Conservation (phyloP, 2,888 invertebrate species). For the Adineta ricciae region DNA sequence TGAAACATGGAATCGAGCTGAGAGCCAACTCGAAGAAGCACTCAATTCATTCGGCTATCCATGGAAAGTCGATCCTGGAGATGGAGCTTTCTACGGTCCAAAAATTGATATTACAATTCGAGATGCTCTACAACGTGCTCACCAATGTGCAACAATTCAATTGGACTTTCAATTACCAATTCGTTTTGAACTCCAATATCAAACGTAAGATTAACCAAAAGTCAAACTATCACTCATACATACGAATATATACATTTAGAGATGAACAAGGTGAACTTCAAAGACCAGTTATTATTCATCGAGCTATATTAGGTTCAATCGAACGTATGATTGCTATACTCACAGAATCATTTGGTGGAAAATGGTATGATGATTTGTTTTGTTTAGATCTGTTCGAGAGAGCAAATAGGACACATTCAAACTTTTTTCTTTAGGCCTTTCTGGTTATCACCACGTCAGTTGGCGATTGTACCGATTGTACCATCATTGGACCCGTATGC, state of each 20-base stretch:
- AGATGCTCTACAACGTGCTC: slow-evolving; percentile 76
- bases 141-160: slow-evolving; percentile 96
- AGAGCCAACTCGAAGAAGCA: slow-evolving; percentile 67
- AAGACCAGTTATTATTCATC: slow-evolving; percentile 90
- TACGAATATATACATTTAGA: background rate
- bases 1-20: slow-evolving; percentile 76
- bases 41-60: slow-evolving; percentile 72
- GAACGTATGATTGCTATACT: slow-evolving; percentile 96
- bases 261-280: slow-evolving; percentile 21
- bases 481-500: slow-evolving; percentile 79
- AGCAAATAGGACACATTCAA: background rate
- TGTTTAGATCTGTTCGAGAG: slow-evolving; percentile 25
- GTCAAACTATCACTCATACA: no score
- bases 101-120: slow-evolving; percentile 92
- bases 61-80: slow-evolving; percentile 84
- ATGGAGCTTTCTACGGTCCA: slow-evolving; percentile 98
- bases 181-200: slow-evolving; percentile 66
- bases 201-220: slow-evolving; percentile 49
- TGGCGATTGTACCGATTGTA: slow-evolving; percentile 81
- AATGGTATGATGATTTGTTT: slow-evolving; percentile 59
- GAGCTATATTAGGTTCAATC: slow-evolving; percentile 89
- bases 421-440: slow-evolving; percentile 59
- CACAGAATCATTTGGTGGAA: slow-evolving; percentile 89
- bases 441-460: slow-evolving; percentile 92
- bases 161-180: slow-evolving; percentile 93